Evolutionary conservation across 2,797 vertebrate species (phyloP).

Genomic region (Naso thynnoides): DNA sequence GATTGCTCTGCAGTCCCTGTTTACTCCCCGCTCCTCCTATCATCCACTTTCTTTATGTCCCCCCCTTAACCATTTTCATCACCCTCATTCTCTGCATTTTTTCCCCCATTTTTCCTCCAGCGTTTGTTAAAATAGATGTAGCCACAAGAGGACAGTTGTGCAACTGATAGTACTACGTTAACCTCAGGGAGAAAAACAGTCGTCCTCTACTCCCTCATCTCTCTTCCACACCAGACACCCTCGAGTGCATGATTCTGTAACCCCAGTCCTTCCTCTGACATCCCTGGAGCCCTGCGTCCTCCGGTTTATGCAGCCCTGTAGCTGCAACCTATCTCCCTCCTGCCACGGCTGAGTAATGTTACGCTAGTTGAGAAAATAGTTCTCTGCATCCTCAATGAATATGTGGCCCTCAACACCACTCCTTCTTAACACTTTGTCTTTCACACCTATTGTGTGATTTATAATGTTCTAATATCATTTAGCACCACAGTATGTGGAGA

Average conservation of each 20-base stretch:
- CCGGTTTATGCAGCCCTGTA: slow-evolving; percentile 20
- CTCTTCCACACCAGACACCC: slow-evolving; percentile 46
- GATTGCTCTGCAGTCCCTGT: slow-evolving; percentile 1
- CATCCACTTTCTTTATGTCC: neutral
- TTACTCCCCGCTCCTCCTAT: neutral
- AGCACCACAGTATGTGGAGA: slow-evolving; percentile 14
- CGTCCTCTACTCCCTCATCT: slow-evolving; percentile 57
- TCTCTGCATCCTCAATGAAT: slow-evolving; percentile 45
- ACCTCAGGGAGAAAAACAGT: slow-evolving; percentile 61
- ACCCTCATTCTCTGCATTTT: slow-evolving; percentile 4
- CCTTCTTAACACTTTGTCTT: slow-evolving; percentile 32
- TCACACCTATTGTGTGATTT: slow-evolving; percentile 35
- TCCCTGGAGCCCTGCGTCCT: slow-evolving; percentile 51
- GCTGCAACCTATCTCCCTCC: slow-evolving; percentile 42
- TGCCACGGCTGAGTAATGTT: slow-evolving; percentile 59
- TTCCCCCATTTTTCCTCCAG: slow-evolving; percentile 38
- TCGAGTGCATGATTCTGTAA: slow-evolving; percentile 44
- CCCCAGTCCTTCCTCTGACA: slow-evolving; percentile 25
- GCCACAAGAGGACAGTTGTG: slow-evolving; percentile 57
- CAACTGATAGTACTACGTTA: slow-evolving; percentile 60
- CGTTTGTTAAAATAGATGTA: slow-evolving; percentile 65
- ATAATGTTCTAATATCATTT: slow-evolving; percentile 25
- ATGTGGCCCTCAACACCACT: neutral
- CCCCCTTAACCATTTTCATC: neutral
- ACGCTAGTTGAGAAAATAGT: slow-evolving; percentile 11